A percentile compares a stretch with the other conserved stretches of the same genome.
phyloP scores from a whole-genome alignment of 2,113 vertebrate genomes.

The Melanotaenia duboulayi region DNA sequence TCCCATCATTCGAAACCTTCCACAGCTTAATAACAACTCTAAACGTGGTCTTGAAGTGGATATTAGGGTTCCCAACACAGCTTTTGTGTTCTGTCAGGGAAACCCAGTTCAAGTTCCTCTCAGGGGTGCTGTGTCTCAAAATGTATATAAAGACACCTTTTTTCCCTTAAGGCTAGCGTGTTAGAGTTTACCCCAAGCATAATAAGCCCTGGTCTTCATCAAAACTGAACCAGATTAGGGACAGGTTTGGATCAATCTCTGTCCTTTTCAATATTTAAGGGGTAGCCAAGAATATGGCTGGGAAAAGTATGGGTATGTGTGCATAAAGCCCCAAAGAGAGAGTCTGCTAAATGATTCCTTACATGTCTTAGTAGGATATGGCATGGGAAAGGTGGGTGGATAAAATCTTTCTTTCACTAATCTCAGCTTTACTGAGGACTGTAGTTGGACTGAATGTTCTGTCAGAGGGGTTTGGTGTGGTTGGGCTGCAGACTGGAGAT shows the following conservation, averaged over 20 bases:
- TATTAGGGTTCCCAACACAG: constrained; percentile 51
- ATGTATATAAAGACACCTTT: constrained; percentile 39
- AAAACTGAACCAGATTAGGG: constrained; percentile 45
- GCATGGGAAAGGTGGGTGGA: constrained; percentile 50
- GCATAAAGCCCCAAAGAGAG: constrained; percentile 29
- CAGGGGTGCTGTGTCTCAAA: constrained; percentile 62
- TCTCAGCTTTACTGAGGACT: constrained; percentile 40
- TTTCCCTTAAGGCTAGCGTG: constrained; percentile 58
- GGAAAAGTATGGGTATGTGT: constrained; percentile 40
- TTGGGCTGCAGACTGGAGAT: constrained; percentile 10
- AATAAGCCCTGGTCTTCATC: constrained; percentile 61
- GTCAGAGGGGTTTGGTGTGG: neutral
- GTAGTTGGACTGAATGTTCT: constrained; percentile 45
- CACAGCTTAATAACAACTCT: constrained; percentile 40
- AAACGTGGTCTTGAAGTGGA: constrained; percentile 56
- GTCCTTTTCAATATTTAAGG: constrained; percentile 16
- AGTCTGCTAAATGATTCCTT: constrained; percentile 50
- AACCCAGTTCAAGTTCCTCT: constrained; percentile 56
- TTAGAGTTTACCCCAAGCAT: constrained; percentile 55
- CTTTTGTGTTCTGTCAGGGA: constrained; percentile 59
- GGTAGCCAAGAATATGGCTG: constrained; percentile 24
- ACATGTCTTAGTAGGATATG: constrained; percentile 47
- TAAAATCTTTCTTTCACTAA: constrained; percentile 48
- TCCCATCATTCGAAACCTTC: constrained; percentile 45
- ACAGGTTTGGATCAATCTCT: constrained; percentile 45